Evolutionary conservation across 2,797 vertebrate species (phyloP), one percentile per base, ranked within the genome.

Genomic region (Acrossocheilus fasciatus): DNA sequence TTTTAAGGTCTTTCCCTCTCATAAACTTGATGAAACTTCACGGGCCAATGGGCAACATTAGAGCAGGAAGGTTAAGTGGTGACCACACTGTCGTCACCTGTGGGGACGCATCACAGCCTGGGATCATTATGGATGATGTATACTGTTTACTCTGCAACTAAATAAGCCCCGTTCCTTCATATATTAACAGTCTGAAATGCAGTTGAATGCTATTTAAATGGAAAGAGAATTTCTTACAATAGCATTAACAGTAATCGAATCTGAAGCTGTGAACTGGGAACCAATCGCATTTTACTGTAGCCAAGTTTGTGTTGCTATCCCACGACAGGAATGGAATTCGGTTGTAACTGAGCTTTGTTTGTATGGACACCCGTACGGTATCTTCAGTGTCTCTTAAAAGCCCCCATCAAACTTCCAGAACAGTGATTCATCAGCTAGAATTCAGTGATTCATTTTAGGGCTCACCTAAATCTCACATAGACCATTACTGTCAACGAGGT

Each of bases 1-100:
- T 95, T 94, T 95, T 92, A 94, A 89, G 92, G 88, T 91, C 87
- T 78, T 81, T 92, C 90, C 88, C 47, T 91, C 94, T 94, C 93
- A 91, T 94, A 95, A 95, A 92, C 91, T 91, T 93, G 93, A 94
- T 89, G 91, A 90, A 84, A 88, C 93, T 92, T 94, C 92, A 94
- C 66, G 89, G 89, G 70, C 91, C 75, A 76, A 89, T 92, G 92
- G 87, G 82, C 91, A 89, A 91, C 92, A 92, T 92, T 88, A 93
- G 91, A 93, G 89, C 79, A 52, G 75, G n/a, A 66, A 89, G 89
- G 87, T 90, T 90, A 91, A 92, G 88, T 89, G 87, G 81, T 81
- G 86, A 74, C 86, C 47, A 23, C 39, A 78, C 80, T 84, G 86
- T 73, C 57, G 30, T 89, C 90, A 90, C 86, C 85, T 81, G 83